phyloP scores from a whole-genome alignment of 1,140 invertebrate genomes.

The Plodia interpunctella region DNA sequence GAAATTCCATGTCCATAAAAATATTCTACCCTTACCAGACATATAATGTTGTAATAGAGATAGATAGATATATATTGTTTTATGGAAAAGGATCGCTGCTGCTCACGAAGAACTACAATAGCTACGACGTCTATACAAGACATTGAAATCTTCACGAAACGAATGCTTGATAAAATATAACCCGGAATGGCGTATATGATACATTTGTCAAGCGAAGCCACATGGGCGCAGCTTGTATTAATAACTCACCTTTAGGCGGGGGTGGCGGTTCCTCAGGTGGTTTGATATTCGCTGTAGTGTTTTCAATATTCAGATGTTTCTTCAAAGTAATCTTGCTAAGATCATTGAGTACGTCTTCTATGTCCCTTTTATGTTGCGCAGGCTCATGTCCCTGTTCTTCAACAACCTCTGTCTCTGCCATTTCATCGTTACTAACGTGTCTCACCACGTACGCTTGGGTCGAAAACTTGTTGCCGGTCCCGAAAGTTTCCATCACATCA shows the following conservation, averaged over 20 bases:
- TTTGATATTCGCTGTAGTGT: conserved; percentile 70
- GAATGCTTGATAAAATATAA: too few species aligned
- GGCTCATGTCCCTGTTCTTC: conserved; percentile 60
- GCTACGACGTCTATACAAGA: too few species aligned
- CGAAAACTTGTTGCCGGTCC: conserved; percentile 47
- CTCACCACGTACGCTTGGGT: conserved; percentile 59
- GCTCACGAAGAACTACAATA: too few species aligned
- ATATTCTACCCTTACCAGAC: too few species aligned
- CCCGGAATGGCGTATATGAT: too few species aligned
- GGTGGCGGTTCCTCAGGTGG: conserved; percentile 55
- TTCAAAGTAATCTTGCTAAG: conserved; percentile 70
- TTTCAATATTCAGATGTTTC: conserved; percentile 67
- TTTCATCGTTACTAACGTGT: conserved; percentile 54
- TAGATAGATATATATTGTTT: too few species aligned
- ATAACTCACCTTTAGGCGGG: conserved; percentile 38
- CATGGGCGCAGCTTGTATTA: too few species aligned
- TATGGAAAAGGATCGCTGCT: too few species aligned
- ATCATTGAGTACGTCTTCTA: conserved; percentile 69
- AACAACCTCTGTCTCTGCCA: conserved; percentile 36
- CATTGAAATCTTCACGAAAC: too few species aligned
- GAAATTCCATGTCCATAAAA: too few species aligned
- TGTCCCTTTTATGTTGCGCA: conserved; percentile 64
- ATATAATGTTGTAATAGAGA: too few species aligned
- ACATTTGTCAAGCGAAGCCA: too few species aligned
- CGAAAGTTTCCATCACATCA: conserved; percentile 71